These are phyloP conservation scores for Listrodromus nycthemerus DNA, from an alignment of 2,888 invertebrate species.

Conservation along the genomic window DNA sequence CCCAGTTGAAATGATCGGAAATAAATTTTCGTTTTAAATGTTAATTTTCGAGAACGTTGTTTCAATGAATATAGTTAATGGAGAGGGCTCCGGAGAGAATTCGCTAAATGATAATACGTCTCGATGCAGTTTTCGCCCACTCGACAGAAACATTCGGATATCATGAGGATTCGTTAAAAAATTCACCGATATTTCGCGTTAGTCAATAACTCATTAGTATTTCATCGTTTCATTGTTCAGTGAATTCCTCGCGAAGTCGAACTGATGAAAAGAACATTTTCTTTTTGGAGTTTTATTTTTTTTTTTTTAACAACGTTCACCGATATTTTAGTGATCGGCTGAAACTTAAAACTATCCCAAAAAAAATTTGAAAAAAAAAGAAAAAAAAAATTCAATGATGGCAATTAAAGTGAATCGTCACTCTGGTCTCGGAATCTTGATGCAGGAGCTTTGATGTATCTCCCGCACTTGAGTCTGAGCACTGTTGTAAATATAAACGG, in stretches of 20 bases:
- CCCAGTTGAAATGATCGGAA: neutral
- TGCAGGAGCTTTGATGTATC: slow-evolving; percentile 10
- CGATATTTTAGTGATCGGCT: too few species aligned
- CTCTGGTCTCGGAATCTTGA: neutral
- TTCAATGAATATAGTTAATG: neutral
- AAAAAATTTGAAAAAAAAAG: too few species aligned
- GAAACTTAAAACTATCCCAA: too few species aligned
- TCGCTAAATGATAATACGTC: neutral
- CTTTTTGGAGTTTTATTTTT: too few species aligned
- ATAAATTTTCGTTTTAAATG: neutral
- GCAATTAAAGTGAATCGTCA: neutral
- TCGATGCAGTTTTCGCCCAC: neutral
- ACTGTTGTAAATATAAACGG: slow-evolving; percentile 19
- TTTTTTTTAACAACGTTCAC: too few species aligned
- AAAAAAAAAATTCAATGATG: neutral
- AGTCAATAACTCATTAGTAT: neutral
- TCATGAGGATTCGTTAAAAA: neutral
- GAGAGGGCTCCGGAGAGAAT: neutral
- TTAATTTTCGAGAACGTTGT: neutral
- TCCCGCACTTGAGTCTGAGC: slow-evolving; percentile 3
- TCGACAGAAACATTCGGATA: neutral
- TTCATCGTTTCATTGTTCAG: too few species aligned
- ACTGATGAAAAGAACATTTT: too few species aligned
- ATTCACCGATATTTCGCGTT: neutral
- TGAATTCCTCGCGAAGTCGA: too few species aligned